These are phyloP conservation scores for Vollenhovia emeryi DNA, from an alignment of 1,140 invertebrate genomes.

Conservation along the genomic window DNA sequence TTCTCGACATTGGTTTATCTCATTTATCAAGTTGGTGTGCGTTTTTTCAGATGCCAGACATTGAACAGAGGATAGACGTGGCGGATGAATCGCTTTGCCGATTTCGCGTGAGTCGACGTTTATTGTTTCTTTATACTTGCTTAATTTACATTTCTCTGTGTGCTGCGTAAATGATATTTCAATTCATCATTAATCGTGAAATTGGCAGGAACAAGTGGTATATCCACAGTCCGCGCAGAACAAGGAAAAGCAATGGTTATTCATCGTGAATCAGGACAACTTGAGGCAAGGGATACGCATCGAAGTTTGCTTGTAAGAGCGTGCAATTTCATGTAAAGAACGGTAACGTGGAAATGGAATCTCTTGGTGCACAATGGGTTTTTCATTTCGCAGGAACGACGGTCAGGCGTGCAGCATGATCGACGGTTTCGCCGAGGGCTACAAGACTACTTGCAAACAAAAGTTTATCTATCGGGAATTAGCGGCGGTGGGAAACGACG, in stretches of 20 bases:
- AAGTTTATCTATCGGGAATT: conserved; percentile 88
- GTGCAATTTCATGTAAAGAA: background rate
- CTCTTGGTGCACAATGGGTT: background rate
- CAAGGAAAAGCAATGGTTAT: conserved; percentile 86
- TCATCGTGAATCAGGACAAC: conserved; percentile 86
- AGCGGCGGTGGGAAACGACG: conserved; percentile 84
- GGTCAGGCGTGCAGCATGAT: conserved; percentile 83
- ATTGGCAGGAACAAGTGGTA: conserved; percentile 80
- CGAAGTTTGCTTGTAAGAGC: conserved; percentile 85
- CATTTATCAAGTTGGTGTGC: background rate
- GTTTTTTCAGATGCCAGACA: conserved; percentile 20
- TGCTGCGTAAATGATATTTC: too few species aligned
- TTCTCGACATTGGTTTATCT: background rate
- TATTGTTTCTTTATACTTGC: too few species aligned
- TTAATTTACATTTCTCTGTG: too few species aligned
- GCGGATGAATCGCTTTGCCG: conserved; percentile 38
- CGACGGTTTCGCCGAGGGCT: conserved; percentile 83
- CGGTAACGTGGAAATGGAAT: background rate
- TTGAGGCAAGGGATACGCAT: conserved; percentile 87
- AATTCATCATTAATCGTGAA: conserved; percentile 19
- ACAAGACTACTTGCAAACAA: conserved; percentile 87
- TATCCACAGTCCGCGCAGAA: conserved; percentile 84
- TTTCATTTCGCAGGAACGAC: conserved; percentile 81
- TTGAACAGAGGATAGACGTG: conserved; percentile 42
- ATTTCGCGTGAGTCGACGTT: background rate